Base-by-base conservation (phyloP, 2,888 invertebrate species). In the Girardia tigrina region DNA sequence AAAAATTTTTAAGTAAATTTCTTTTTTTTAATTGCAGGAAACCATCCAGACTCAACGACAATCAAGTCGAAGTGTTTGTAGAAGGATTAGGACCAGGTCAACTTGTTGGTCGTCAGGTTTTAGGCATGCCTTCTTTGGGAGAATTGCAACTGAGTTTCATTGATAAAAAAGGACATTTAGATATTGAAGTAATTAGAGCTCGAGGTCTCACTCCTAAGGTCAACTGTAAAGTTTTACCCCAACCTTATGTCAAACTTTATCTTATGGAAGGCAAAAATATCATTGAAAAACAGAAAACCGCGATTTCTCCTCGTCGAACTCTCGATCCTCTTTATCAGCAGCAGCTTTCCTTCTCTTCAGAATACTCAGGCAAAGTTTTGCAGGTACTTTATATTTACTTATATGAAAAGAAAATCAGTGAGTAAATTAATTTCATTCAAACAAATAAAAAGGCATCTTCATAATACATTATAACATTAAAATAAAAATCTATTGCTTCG, bases 171-270 rank as follows among this genome's bases (percentile, higher is more conserved):
- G 94, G 92, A 81, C 92, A 90, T 84, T 88, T 99, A 78, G 95
- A 97, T 87, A 91, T 94, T 75, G 97, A 98, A 86, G 94, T 99
- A 77, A 92, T 97, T 79, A 88, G 95, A 80, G 98, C 97, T n/a
- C 88, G 94, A 80, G 94, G 94, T 71, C 88, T 99, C 77, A 91
- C 93, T 86, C 89, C 91, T 42, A 89, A 91, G 82, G 86, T 87
- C 77, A 88, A 88, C 77, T 87, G 88, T 78, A 89, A 89, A 85
- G 85, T 87, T 76, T 84, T 88, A 81, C 89, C 89, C 87, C 97
- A 97, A 80, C 94, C 97, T 56, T 99, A 97, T 86, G 94, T 97
- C 23, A 99, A 99, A 87, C 94, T 98, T 74, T 98, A 99, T 86
- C 87, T 98, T 80, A 94, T 97, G 81, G 94, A 91, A 83, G 97